Evolutionary conservation across 2,888 invertebrate genomes (phyloP).

Genomic region (Caenorhabditis parvicauda): DNA sequence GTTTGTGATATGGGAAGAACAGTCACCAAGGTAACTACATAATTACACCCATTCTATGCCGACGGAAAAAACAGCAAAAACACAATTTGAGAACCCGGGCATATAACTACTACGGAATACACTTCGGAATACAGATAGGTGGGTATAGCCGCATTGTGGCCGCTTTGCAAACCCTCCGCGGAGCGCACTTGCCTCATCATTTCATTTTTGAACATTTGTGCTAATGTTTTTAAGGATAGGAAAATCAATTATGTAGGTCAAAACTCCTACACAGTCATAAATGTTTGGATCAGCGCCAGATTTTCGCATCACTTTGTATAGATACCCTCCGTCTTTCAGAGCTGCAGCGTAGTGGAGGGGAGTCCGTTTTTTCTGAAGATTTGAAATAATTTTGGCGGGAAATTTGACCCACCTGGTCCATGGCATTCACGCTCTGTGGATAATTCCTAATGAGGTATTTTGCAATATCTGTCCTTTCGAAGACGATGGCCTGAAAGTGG

Average conservation of each 20-base stretch:
- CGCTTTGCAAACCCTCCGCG: too few relatives aligned
- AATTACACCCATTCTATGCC: too few relatives aligned
- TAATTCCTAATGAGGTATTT: constrained; percentile 70
- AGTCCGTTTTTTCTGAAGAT: constrained; percentile 71
- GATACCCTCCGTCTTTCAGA: constrained; percentile 69
- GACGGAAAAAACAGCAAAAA: too few relatives aligned
- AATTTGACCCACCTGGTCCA: constrained; percentile 61
- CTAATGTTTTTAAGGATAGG: not conserved
- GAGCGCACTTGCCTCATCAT: too few relatives aligned
- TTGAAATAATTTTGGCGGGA: not conserved
- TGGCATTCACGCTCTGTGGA: constrained; percentile 63
- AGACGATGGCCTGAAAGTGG: constrained; percentile 63
- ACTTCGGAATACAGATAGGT: too few relatives aligned
- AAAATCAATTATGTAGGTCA: too few relatives aligned
- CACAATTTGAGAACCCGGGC: too few relatives aligned
- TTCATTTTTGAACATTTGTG: too few relatives aligned
- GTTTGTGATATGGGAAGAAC: too few relatives aligned
- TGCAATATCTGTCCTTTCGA: constrained; percentile 79
- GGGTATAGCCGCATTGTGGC: too few relatives aligned
- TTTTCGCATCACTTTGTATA: constrained; percentile 70
- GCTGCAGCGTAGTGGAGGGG: constrained; percentile 73
- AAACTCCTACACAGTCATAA: constrained; percentile 70
- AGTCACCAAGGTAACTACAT: too few relatives aligned
- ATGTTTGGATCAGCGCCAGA: constrained; percentile 72
- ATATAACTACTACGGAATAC: too few relatives aligned